phyloP scores from a whole-genome alignment of 2,888 invertebrate genomes.

The Yponomeuta evonymella region DNA sequence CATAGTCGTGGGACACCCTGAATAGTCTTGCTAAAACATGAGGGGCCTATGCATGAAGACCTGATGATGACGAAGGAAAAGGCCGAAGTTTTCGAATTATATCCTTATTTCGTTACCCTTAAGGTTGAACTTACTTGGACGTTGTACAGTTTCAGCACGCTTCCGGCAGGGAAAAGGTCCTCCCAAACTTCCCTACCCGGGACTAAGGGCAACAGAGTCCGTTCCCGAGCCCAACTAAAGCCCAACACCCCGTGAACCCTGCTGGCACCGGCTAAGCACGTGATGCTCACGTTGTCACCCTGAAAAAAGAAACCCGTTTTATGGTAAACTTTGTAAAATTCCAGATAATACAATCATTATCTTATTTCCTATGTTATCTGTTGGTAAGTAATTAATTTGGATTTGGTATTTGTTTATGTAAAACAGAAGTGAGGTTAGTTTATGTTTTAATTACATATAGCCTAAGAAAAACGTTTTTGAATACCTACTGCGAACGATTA shows the following conservation, averaged over 20 bases:
- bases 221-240: constrained; percentile 90
- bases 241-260: constrained; percentile 80
- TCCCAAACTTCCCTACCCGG: constrained; percentile 89
- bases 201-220: constrained; percentile 82
- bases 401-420: no score
- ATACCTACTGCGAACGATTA: no score
- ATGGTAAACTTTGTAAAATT: not conserved
- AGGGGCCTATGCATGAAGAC: no score
- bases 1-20: no score
- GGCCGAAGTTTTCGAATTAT: no score
- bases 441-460: no score
- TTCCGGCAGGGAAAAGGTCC: constrained; percentile 89
- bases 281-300: constrained; percentile 82
- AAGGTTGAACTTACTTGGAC: constrained; percentile 75
- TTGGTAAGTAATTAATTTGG: no score
- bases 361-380: not conserved
- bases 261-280: constrained; percentile 80
- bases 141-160: constrained; percentile 85
- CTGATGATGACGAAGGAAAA: no score
- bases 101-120: no score
- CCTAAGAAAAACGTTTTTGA: no score
- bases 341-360: not conserved
- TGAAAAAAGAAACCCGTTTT: constrained; percentile 33
- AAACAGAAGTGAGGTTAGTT: no score
- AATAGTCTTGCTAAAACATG: no score